Evolutionary conservation across 2,888 invertebrate species (phyloP), one percentile per base, ranked within the genome.

Genomic region (Punctoribates punctum): DNA sequence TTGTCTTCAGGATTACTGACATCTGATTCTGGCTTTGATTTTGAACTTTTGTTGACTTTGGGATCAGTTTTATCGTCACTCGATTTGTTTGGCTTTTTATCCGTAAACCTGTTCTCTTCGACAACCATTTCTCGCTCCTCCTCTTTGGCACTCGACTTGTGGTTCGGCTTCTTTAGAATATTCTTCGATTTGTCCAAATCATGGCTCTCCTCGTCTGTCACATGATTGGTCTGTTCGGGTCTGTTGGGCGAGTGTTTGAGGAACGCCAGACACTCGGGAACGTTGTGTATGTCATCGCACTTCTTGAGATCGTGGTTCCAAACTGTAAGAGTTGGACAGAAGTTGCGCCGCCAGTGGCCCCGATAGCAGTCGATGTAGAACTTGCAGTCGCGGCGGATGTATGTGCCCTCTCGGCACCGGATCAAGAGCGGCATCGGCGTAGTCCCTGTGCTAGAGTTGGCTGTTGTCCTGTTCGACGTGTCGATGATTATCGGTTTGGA

Each of bases 221-320:
- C 9, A 4, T 62, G 29, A n/a, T 34, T 34, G 15, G 34, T 17
- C 17, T 29, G 2, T 15, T 29, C 62, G 2, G 29, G 17, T 17
- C 29, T 34, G 0, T 34, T 17, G 5, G 62, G 29, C n/a, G 70
- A 42, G 46, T 70, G 15, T 20, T 54, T 48, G 0, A 54, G 62
- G 11, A 75, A 25, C n/a, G 46, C 48, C 25, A 67, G 17, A 67
- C 75, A 75, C 48, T 67, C 75, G 65, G 75, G 75, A n/a, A 75
- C 75, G 65, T 75, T 75, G n/a, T 67, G 48, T 13, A 75, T n/a
- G 20, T 75, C 75, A 25, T 67, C 67, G 65, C 75, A 75, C 73
- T 54, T 38, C 38, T 73, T 57, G 57, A 23, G 25, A 20, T 57
- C 72, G 27, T 74, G 72, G 65, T 75, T 78, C 77, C 77, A 75